Evolutionary conservation across 1,140 invertebrate genomes (phyloP).

Genomic region (Atta texana): DNA sequence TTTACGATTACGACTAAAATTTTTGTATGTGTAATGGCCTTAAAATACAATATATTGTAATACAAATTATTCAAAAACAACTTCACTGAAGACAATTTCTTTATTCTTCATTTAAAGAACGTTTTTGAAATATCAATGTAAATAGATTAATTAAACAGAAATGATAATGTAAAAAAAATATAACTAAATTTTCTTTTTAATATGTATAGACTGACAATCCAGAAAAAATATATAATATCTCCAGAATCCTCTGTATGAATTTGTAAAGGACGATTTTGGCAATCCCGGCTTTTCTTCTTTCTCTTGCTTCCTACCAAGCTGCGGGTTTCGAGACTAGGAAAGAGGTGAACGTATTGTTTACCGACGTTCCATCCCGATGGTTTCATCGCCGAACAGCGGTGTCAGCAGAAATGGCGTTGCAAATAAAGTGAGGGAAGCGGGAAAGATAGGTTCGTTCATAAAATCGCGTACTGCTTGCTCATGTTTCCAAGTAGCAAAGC

Average conservation of each 20-base stretch:
- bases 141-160: background rate
- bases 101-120: no score
- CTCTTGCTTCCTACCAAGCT: conserved; percentile 39
- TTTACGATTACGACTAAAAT: no score
- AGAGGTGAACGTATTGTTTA: conserved; percentile 80
- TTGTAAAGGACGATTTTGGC: conserved; percentile 37
- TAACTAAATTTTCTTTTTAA: background rate
- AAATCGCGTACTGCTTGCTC: conserved; percentile 67
- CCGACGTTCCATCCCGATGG: conserved; percentile 78
- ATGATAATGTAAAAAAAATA: background rate
- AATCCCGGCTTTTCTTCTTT: conserved; percentile 9
- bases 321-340: conserved; percentile 67
- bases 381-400: conserved; percentile 73
- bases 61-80: no score
- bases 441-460: conserved; percentile 67
- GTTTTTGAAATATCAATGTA: background rate
- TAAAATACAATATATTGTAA: no score
- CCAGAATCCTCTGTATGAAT: conserved; percentile 15
- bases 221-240: conserved; percentile 12
- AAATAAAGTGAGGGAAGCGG: conserved; percentile 76
- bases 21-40: no score
- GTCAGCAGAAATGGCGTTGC: conserved; percentile 78
- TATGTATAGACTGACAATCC: no score
- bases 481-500: conserved; percentile 61
- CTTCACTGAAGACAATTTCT: no score